A percentile compares a stretch with the other conserved stretches of the same genome.
phyloP scores from a whole-genome alignment of 2,797 vertebrate species.

The Leptodactylus fallax region DNA sequence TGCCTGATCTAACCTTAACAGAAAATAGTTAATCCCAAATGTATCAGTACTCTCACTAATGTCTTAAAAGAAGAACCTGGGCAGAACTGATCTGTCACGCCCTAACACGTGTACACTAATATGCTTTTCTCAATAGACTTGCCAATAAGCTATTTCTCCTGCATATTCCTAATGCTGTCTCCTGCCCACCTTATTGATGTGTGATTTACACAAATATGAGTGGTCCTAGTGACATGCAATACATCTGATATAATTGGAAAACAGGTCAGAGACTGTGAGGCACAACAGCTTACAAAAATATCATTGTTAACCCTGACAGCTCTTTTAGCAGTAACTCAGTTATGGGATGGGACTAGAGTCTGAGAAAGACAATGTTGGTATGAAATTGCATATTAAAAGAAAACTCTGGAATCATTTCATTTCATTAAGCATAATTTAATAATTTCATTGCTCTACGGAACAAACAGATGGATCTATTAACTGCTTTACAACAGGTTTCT shows the following conservation, averaged over 20 bases:
- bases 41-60: background rate
- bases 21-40: background rate
- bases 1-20: too few species aligned
- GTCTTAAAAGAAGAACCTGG: background rate
- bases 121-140: background rate
- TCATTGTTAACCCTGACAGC: background rate
- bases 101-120: background rate
- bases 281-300: background rate
- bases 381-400: background rate
- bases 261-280: background rate
- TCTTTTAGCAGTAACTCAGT: background rate
- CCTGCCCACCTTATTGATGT: background rate
- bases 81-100: background rate
- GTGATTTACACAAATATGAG: background rate
- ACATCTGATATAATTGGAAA: background rate
- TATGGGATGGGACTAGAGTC: background rate
- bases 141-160: background rate
- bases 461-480: background rate
- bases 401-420: constrained; percentile 11
- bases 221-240: background rate
- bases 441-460: background rate
- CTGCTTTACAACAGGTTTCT: constrained; percentile 15
- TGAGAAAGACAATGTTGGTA: background rate
- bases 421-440: background rate
- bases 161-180: background rate